These are phyloP conservation scores for Tragelaphus scriptus DNA, from an alignment of 2,113 vertebrate genomes.

Conservation along the genomic window DNA sequence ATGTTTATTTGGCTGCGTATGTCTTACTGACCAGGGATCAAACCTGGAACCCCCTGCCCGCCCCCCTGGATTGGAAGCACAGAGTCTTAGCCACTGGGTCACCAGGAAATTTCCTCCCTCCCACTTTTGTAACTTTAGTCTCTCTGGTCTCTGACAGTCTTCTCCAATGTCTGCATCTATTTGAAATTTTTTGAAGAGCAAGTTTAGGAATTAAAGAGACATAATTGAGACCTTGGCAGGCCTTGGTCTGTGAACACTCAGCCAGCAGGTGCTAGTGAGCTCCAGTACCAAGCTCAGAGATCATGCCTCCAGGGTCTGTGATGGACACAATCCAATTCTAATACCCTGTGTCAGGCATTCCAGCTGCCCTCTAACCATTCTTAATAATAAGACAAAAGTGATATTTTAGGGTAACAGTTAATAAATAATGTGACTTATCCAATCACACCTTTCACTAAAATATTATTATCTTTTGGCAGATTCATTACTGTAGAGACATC, in stretches of 20 bases:
- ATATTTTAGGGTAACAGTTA: conserved; percentile 92
- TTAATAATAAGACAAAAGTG: conserved; percentile 87
- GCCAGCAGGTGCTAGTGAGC: conserved; percentile 34
- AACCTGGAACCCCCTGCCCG: neutral
- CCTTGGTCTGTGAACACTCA: neutral
- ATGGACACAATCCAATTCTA: conserved; percentile 78
- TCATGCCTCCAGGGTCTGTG: conserved; percentile 54
- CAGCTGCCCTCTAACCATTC: conserved; percentile 79
- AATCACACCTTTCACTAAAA: conserved; percentile 88
- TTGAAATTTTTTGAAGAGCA: conserved; percentile 42
- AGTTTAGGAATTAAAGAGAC: conserved; percentile 45
- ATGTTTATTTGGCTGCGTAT: neutral
- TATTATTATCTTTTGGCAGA: conserved; percentile 93
- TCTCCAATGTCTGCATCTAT: neutral
- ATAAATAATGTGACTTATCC: conserved; percentile 90
- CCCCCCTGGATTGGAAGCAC: neutral
- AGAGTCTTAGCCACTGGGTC: neutral
- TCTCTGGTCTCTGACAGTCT: neutral
- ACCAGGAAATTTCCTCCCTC: neutral
- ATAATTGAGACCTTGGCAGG: neutral
- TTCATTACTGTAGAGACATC: conserved; percentile 89
- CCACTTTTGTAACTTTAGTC: neutral
- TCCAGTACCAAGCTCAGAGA: conserved; percentile 31
- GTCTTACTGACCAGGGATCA: neutral
- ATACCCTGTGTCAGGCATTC: conserved; percentile 87